phyloP scores from a whole-genome alignment of 2,888 invertebrate genomes.

The Dicranocentrus wangi region DNA sequence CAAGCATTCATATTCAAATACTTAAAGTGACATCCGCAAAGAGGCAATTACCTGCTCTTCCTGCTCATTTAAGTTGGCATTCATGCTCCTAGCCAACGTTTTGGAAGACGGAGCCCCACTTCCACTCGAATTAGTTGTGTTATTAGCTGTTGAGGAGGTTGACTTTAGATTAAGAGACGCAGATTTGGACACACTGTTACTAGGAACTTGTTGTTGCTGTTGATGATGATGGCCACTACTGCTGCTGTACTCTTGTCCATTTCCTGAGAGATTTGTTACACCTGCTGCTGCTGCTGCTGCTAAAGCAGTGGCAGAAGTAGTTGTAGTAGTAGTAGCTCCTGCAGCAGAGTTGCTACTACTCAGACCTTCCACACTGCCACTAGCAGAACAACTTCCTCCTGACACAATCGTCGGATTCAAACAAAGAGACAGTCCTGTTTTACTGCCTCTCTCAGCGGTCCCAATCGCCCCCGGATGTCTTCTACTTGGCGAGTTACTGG shows the following conservation, averaged over 20 bases:
- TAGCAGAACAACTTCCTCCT: slow-evolving; percentile 46
- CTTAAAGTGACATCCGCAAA: too few relatives aligned
- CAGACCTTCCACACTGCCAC: slow-evolving; percentile 53
- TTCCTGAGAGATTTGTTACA: slow-evolving; percentile 47
- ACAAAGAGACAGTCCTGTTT: slow-evolving; percentile 63
- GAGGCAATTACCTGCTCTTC: slow-evolving; percentile 72
- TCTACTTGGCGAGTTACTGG: slow-evolving; percentile 55
- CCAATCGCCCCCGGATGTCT: slow-evolving; percentile 57
- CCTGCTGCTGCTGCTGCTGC: slow-evolving; percentile 1
- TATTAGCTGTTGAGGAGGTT: slow-evolving; percentile 36
- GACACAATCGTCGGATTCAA: slow-evolving; percentile 51
- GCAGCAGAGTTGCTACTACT: background rate
- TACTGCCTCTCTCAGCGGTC: slow-evolving; percentile 59
- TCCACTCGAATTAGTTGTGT: background rate
- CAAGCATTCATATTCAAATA: too few relatives aligned
- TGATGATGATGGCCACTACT: slow-evolving; percentile 1
- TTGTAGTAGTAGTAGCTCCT: background rate
- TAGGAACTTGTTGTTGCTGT: slow-evolving; percentile 18
- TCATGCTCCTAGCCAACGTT: slow-evolving; percentile 54
- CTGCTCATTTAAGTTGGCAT: slow-evolving; percentile 64
- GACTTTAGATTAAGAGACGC: slow-evolving; percentile 50
- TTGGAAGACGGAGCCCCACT: slow-evolving; percentile 45
- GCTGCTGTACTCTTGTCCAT: slow-evolving; percentile 40
- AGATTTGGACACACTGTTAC: slow-evolving; percentile 37
- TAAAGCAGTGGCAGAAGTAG: background rate